phyloP scores from a whole-genome alignment of 92 coral and sea anemone genomes.

The Pocillopora meandrina region DNA sequence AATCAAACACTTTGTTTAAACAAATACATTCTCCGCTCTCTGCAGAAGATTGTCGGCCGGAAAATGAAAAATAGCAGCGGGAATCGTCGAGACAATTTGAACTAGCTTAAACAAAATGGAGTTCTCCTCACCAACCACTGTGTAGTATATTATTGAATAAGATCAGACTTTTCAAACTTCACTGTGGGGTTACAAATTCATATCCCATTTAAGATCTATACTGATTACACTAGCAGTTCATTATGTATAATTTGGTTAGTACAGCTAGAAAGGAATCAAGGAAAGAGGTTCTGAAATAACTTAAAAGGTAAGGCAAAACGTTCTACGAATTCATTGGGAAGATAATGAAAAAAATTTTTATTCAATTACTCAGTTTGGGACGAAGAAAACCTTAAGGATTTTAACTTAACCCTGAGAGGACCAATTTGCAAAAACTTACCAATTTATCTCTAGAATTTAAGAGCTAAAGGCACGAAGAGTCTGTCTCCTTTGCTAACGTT shows the following conservation, averaged over 20 bases:
- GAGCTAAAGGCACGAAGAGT: not conserved
- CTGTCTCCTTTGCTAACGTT: not conserved
- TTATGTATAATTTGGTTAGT: not conserved
- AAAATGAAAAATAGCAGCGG: constrained; percentile 24
- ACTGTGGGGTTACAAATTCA: constrained; percentile 7
- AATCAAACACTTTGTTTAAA: not conserved
- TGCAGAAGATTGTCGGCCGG: constrained; percentile 10
- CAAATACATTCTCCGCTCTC: not conserved
- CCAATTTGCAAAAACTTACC: not conserved
- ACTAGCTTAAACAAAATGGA: not conserved
- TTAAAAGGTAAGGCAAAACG: not conserved
- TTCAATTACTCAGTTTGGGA: not conserved
- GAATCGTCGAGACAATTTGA: constrained; percentile 4
- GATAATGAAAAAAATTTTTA: not conserved
- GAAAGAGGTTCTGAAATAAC: not conserved
- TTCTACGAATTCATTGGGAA: not conserved
- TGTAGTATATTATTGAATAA: not conserved
- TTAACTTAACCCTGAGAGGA: not conserved
- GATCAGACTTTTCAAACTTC: not conserved
- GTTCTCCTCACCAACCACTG: not conserved
- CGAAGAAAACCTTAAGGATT: not conserved
- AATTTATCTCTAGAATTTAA: not conserved
- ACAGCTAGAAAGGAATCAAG: not conserved
- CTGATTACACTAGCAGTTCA: constrained; percentile 1
- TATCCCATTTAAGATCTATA: constrained; percentile 15